Evolutionary conservation across 2,113 vertebrate genomes (phyloP).

Genomic region (Nothocercus julius): DNA sequence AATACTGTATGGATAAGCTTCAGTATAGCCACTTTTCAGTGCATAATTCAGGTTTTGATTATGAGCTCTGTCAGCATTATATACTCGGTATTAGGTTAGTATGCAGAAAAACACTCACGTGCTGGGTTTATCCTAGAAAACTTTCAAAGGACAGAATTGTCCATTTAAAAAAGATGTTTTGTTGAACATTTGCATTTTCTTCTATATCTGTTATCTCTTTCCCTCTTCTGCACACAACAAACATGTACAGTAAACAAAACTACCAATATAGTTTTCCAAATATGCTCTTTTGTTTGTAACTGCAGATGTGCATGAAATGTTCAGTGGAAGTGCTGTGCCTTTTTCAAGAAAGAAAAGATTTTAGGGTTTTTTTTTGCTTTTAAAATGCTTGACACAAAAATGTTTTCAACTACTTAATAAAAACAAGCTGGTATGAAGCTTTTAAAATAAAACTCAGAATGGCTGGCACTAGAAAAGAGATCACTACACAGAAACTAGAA

Average conservation of each 20-base stretch:
- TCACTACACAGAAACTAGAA: not conserved
- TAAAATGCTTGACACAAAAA: not conserved
- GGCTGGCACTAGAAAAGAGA: not conserved
- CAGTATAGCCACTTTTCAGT: not conserved
- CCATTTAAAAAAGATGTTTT: not conserved
- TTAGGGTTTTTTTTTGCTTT: not conserved
- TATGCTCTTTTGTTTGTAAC: not conserved
- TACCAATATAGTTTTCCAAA: not conserved
- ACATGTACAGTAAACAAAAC: not conserved
- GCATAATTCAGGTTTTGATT: not conserved
- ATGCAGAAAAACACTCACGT: not conserved
- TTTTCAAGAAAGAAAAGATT: not conserved
- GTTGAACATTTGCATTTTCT: not conserved
- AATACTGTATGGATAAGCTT: not conserved
- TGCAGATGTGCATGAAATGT: not conserved
- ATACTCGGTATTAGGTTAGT: not conserved
- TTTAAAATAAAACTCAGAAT: slow-evolving; percentile 2
- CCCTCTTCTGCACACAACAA: not conserved
- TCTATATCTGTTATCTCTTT: not conserved
- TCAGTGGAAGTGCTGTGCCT: not conserved
- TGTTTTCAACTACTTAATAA: slow-evolving; percentile 21
- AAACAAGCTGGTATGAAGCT: slow-evolving; percentile 4
- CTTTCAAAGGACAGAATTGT: not conserved
- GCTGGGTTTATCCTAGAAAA: not conserved
- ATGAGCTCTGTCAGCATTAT: not conserved